These are phyloP conservation scores for Drosophila infuscata DNA, from an alignment of 2,888 invertebrate species.

Conservation along the genomic window DNA sequence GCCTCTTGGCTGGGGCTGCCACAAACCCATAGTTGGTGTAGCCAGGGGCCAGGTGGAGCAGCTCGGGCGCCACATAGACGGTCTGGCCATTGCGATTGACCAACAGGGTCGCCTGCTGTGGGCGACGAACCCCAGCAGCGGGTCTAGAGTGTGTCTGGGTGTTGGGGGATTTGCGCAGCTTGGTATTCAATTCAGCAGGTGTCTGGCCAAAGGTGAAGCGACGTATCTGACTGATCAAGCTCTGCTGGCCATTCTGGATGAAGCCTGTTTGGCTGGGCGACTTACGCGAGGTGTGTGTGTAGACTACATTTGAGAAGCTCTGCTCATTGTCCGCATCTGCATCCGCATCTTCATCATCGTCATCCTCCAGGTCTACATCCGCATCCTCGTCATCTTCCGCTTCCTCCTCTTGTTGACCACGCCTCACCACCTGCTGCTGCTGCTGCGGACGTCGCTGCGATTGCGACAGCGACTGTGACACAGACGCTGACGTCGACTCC, in stretches of 20 bases:
- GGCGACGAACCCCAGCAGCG: conserved; percentile 48
- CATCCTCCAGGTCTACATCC: conserved; percentile 44
- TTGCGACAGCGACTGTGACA: conserved; percentile 1
- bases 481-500: conserved; percentile 22
- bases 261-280: conserved; percentile 61
- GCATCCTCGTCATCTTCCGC: conserved; percentile 49
- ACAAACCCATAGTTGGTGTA: conserved; percentile 55
- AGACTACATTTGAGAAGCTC: conserved; percentile 35
- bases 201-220: conserved; percentile 74
- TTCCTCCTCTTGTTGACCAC: conserved; percentile 53
- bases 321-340: conserved; percentile 43
- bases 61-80: conserved; percentile 71
- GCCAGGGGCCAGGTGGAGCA: conserved; percentile 47
- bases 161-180: conserved; percentile 45
- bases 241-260: conserved; percentile 77
- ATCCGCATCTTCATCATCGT: conserved; percentile 54
- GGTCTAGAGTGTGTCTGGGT: background rate
- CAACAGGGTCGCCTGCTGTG: conserved; percentile 69
- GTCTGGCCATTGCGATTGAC: conserved; percentile 80
- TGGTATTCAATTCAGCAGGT: conserved; percentile 58
- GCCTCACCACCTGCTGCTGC: conserved; percentile 22
- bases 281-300: conserved; percentile 40
- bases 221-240: conserved; percentile 73
- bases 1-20: conserved; percentile 13
- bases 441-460: conserved; percentile 33